phyloP scores from a whole-genome alignment of 2,113 vertebrate species.

The Cricetomys ansorgei region DNA sequence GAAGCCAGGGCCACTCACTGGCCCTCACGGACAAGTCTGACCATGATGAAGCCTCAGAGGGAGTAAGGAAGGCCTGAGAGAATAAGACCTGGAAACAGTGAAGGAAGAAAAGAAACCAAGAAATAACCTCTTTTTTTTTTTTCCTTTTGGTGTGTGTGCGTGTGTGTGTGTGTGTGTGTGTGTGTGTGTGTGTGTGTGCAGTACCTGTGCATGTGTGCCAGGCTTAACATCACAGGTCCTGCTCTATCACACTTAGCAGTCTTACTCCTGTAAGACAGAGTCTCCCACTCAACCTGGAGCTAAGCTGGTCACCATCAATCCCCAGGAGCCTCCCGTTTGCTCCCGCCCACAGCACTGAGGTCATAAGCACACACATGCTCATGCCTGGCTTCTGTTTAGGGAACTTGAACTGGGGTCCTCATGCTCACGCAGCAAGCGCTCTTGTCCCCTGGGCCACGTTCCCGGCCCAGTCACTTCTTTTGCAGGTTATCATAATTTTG shows the following conservation, averaged over 20 bases:
- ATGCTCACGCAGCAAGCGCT: background rate
- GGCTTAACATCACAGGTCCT: background rate
- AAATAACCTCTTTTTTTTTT: background rate
- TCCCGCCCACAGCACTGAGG: background rate
- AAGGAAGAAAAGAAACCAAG: background rate
- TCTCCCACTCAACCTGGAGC: background rate
- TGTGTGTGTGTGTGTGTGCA: background rate
- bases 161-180: background rate
- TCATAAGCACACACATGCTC: too few relatives aligned
- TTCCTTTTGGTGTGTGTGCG: background rate
- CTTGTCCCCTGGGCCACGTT: too few relatives aligned
- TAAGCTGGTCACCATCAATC: background rate
- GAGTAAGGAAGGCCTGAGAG: background rate
- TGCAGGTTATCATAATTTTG: background rate
- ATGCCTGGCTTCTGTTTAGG: background rate
- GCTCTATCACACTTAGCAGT: too few relatives aligned
- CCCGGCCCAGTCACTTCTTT: background rate
- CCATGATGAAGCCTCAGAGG: background rate
- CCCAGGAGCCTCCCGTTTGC: background rate
- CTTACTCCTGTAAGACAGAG: background rate
- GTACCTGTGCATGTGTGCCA: background rate
- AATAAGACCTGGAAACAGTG: background rate
- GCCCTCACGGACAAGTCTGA: background rate
- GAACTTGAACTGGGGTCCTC: background rate
- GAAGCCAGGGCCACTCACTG: fast-evolving